Base-by-base conservation (phyloP, 1,140 invertebrate genomes). In the Tetragnatha versicolor region DNA sequence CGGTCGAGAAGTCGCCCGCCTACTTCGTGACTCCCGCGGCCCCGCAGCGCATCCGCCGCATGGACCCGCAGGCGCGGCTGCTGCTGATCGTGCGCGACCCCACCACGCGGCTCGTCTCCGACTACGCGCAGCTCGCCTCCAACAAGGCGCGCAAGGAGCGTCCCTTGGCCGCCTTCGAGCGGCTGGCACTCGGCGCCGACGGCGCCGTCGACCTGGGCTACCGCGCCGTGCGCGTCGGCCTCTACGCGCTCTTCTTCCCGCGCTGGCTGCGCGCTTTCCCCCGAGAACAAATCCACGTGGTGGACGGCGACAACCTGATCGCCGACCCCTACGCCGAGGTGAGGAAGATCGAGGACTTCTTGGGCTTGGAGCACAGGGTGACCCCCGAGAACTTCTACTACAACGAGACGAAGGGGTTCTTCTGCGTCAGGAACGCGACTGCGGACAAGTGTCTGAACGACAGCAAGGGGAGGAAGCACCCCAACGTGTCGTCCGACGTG, bases 171-270 rank as follows among this genome's bases (percentile, higher is more conserved):
- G 22, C 83, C 25, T 94, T 96, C 84, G 93, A 95, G 85, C 91
- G 94, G 83, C 88, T 94, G 27, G 93, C 92, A 25, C 22, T 83
- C 0, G 89, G 90, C 69, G 86, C 92, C 0, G 93, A 94, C 84
- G 93, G 94, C 31, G 90, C 89, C 3, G 92, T 95, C 27, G 95
- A 96, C 86, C 89, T 92, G 80, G 89, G 91, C 75, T 95, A 95
- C 86, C 89, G 90, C 76, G 87, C 87, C 4, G 90, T 94, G 72
- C 90, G 93, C 37, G 93, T 94, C 82, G 94, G 93, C n/a, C 88
- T 95, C 81, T 96, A 96, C 84, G 92, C 95, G 85, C 89, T 91
- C 55, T 94, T 93, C 86, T 89, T 95, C 83, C 88, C 90, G 81
- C 89, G 93, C 69, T 95, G 93, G 93, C 87, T 94, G 53, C 92